Evolutionary conservation across 2,888 invertebrate species (phyloP), one percentile per base, ranked within the genome.

Genomic region (Clusia tigrina): DNA sequence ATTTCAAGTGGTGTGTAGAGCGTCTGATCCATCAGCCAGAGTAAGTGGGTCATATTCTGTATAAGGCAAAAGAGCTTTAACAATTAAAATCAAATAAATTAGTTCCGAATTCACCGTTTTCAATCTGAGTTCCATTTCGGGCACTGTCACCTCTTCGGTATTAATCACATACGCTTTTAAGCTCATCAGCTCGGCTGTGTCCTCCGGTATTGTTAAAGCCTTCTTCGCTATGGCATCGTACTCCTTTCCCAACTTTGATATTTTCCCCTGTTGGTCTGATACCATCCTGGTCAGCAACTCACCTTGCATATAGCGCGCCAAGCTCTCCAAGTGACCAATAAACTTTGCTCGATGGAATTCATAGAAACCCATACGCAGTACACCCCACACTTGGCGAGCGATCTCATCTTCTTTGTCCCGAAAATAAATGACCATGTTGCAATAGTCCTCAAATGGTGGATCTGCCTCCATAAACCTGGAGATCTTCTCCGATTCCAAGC

Each of bases 151-250:
- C 2, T 88, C 89, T 81, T 95, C 91, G 0, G 93, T 91, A 69
- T 88, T 89, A 64, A 88, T 87, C 51, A 91, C 90, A 82, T 91
- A 96, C 1, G 87, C 88, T 67, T 91, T 91, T 9, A 95, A 85
- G 1, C 89, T 89, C 91, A 96, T 94, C 54, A 98, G 83, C 67
- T 94, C 92, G 0, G 91, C 90, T 0, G 97, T 97, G 79, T 93
- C 91, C 9, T 87, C 86, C 0, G 98, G 97, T 0, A 91, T 87
- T 0, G 90, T 90, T 42, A 95, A 82, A 0, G 95, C 89, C 69
- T 89, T 91, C 68, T 90, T 91, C 0, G 93, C 88, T 65, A 96
- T 95, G 17, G 82, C 81, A 70, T 93, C 89, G 81, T 95, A 97
- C 74, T 95, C 94, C 58, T 92, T 92, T 64, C 90, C 92, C 60